A percentile compares a stretch with the other conserved stretches of the same genome.
These are phyloP conservation scores for Gasteruption jaculator DNA, from an alignment of 2,888 invertebrate genomes.

Conservation along the genomic window DNA sequence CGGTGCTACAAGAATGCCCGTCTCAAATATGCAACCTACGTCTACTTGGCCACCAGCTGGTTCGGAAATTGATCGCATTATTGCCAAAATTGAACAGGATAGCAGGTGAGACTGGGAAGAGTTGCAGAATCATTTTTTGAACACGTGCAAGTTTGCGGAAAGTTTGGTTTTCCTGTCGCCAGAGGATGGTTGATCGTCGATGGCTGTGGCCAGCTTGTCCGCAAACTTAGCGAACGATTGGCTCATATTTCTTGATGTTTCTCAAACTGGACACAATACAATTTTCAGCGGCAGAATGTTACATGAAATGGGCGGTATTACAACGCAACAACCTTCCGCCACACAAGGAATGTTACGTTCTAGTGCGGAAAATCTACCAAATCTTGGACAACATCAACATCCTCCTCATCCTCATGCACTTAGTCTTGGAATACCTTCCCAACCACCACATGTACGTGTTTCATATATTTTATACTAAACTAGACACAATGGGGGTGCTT, in stretches of 20 bases:
- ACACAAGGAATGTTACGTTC: conserved; percentile 43
- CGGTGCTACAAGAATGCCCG: conserved; percentile 46
- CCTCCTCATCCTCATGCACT: conserved; percentile 46
- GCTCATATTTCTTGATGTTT: conserved; percentile 1
- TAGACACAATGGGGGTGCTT: neutral
- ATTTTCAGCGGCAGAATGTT: conserved; percentile 61
- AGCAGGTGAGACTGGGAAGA: conserved; percentile 25
- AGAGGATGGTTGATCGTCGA: no score
- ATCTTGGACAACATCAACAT: conserved; percentile 42
- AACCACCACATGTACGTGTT: conserved; percentile 41
- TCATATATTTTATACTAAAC: no score
- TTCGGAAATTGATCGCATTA: conserved; percentile 86
- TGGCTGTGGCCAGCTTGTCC: neutral
- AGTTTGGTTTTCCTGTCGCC: no score
- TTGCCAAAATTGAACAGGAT: conserved; percentile 90
- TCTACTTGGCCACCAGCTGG: conserved; percentile 55
- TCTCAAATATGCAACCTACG: conserved; percentile 49
- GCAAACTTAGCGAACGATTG: neutral
- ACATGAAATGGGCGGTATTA: conserved; percentile 75
- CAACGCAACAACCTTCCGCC: conserved; percentile 45
- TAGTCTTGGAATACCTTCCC: conserved; percentile 43
- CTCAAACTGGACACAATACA: conserved; percentile 14
- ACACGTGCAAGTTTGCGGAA: neutral
- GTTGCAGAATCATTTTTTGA: neutral
- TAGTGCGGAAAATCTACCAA: conserved; percentile 47